Conservation (phyloP, 2,113 vertebrate genomes). For the Numenius arquata region DNA sequence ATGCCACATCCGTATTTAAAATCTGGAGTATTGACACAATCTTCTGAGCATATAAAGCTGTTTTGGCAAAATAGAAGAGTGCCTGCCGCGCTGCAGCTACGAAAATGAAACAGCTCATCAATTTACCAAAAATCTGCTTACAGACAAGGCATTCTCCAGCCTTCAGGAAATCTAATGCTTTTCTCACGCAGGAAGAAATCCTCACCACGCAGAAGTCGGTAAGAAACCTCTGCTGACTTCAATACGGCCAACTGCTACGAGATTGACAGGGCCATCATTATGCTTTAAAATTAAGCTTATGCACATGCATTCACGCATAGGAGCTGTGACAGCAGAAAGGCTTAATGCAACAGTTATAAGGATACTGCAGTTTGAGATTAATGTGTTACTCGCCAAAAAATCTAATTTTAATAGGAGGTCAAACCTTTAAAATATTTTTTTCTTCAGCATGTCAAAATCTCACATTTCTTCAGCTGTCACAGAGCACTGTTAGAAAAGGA, state of each 20-base stretch:
- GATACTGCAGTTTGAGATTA: not conserved
- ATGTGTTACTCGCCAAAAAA: not conserved
- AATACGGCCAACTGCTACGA: not conserved
- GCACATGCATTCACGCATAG: not conserved
- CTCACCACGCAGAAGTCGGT: not conserved
- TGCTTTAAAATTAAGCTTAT: not conserved
- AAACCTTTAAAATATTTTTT: not conserved
- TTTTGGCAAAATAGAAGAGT: not conserved
- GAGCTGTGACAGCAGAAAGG: not conserved
- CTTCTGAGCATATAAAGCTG: not conserved
- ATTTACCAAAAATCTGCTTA: slow-evolving; percentile 1
- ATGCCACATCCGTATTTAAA: slow-evolving; percentile 16
- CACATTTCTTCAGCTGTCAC: not conserved
- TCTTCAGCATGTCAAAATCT: not conserved
- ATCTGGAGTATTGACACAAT: slow-evolving; percentile 23
- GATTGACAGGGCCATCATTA: not conserved
- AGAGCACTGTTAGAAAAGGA: not conserved
- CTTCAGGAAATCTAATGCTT: not conserved
- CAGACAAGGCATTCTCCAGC: not conserved
- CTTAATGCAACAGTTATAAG: not conserved
- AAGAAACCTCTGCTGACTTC: not conserved
- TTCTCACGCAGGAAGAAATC: not conserved
- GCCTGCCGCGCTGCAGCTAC: not conserved
- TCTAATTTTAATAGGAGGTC: not conserved
- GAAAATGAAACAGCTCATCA: slow-evolving; percentile 10